Evolutionary conservation across 2,113 vertebrate species (phyloP).

Genomic region (Glareola pratincola): DNA sequence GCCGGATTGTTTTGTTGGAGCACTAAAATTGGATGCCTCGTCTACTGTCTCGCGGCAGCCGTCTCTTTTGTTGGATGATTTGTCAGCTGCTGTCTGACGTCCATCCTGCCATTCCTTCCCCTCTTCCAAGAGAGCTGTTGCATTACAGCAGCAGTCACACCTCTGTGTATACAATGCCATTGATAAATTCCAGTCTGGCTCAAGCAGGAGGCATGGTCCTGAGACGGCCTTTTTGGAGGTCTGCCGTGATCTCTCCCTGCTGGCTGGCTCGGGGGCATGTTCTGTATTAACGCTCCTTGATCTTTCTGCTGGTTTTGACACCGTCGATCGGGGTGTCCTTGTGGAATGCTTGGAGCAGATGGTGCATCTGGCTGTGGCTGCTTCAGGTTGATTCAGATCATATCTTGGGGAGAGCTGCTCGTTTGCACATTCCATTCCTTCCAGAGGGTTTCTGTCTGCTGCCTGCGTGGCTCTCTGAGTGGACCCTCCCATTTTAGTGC

Average conservation of each 20-base stretch:
- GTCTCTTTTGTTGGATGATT: background rate
- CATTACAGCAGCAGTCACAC: background rate
- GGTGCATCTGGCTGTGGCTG: slow-evolving; percentile 17
- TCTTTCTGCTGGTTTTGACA: slow-evolving; percentile 41
- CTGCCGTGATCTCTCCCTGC: background rate
- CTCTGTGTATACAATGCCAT: background rate
- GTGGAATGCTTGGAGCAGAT: slow-evolving; percentile 44
- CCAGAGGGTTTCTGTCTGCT: background rate
- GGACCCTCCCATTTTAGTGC: background rate
- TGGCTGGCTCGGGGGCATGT: background rate
- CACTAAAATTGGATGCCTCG: background rate
- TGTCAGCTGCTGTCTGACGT: background rate
- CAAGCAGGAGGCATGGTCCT: background rate
- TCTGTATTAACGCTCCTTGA: background rate
- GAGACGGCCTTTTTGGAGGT: background rate
- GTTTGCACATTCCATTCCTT: background rate
- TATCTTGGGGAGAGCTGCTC: background rate
- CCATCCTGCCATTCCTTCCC: background rate
- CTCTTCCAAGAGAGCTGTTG: background rate
- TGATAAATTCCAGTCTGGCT: slow-evolving; percentile 26
- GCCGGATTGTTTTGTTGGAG: background rate
- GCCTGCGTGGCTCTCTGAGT: background rate
- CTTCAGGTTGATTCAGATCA: background rate
- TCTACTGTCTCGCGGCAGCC: background rate
- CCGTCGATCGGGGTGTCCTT: accelerated